Evolutionary conservation across 2,888 invertebrate species (phyloP).

Genomic region (Cataglyphis cursor): DNA sequence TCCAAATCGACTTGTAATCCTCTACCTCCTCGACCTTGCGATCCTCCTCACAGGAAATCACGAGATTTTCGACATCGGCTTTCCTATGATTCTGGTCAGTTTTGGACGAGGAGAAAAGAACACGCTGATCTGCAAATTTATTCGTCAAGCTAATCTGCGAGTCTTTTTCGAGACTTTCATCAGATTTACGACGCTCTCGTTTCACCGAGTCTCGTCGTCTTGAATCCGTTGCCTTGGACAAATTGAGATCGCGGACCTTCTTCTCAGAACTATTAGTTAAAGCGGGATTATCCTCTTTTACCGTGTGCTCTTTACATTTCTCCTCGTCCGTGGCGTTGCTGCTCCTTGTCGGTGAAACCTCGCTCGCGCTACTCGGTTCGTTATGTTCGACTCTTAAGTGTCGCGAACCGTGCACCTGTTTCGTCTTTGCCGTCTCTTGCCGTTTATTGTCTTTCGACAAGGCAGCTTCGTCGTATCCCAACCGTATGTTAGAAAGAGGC

Average conservation of each 20-base stretch:
- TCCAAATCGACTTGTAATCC: conserved; percentile 82
- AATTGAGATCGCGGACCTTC: conserved; percentile 6
- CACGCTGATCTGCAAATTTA: conserved; percentile 14
- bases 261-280: neutral
- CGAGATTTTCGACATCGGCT: conserved; percentile 60
- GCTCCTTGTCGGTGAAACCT: conserved; percentile 61
- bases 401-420: neutral
- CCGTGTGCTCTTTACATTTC: conserved; percentile 72
- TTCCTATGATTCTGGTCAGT: conserved; percentile 44
- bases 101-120: conserved; percentile 7
- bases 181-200: conserved; percentile 5
- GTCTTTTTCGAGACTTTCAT: conserved; percentile 38
- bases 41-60: conserved; percentile 61
- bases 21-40: conserved; percentile 79
- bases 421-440: conserved; percentile 25
- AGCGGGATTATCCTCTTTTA: conserved; percentile 52
- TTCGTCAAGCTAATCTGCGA: conserved; percentile 12
- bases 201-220: neutral
- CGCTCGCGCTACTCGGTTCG: conserved; percentile 33
- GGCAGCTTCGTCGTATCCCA: conserved; percentile 81
- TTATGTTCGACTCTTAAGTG: conserved; percentile 56
- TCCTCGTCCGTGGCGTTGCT: conserved; percentile 78
- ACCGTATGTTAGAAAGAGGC: conserved; percentile 84
- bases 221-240: neutral
- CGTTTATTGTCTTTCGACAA: conserved; percentile 53